Conservation (phyloP, 1,140 invertebrate genomes). For the Trichonephila clavipes region DNA sequence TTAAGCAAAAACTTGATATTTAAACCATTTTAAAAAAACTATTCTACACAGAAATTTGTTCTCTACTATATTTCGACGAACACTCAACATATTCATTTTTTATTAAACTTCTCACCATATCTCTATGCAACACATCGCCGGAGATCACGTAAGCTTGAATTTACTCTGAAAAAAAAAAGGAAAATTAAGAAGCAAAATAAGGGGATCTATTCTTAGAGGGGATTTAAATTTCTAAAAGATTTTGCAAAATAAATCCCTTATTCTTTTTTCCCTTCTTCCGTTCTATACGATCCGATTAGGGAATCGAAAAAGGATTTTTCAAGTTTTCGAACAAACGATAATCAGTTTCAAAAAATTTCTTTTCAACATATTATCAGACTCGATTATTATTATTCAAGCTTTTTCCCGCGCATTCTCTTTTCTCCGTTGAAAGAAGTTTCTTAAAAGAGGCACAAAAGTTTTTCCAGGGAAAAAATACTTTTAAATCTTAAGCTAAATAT, state of each 20-base stretch:
- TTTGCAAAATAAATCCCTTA: neutral
- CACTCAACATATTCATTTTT: no score
- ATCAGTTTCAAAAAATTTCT: conserved; percentile 16
- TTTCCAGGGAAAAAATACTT: neutral
- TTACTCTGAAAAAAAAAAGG: neutral
- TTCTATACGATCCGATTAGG: neutral
- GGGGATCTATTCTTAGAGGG: neutral
- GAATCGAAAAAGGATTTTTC: neutral
- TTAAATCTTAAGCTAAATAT: conserved; percentile 24
- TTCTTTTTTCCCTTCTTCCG: neutral
- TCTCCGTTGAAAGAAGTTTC: neutral
- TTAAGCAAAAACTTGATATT: no score
- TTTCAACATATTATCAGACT: neutral
- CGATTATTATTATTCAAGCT: neutral
- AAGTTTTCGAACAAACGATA: neutral
- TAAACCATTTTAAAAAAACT: no score
- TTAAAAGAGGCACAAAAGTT: neutral
- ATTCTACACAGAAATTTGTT: no score
- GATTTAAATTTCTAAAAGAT: conserved; percentile 35
- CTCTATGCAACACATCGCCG: no score
- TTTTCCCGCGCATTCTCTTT: neutral
- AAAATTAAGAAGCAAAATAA: neutral
- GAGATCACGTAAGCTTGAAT: neutral
- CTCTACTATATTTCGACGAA: no score
- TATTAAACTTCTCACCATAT: no score